Conservation (phyloP, 2,888 invertebrate species). For the Microctonus aethiopoides region DNA sequence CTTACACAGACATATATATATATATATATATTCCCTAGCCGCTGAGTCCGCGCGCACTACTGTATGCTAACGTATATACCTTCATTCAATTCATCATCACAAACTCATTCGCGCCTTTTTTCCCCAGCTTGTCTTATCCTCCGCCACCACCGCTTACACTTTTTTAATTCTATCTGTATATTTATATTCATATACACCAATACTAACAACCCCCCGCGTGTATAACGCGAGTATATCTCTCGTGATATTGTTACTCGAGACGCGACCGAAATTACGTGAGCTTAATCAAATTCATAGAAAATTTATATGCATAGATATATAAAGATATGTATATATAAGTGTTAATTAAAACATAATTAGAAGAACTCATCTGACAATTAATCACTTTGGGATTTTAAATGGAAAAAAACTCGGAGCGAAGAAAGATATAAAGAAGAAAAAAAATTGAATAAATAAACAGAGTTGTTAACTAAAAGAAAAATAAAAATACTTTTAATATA, state of each 20-base stretch:
- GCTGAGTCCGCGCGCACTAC: not conserved
- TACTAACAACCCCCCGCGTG: not conserved
- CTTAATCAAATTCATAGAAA: constrained; percentile 32
- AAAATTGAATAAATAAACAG: no score
- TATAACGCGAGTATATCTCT: constrained; percentile 7
- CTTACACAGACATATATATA: no score
- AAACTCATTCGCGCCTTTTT: constrained; percentile 32
- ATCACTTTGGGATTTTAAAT: not conserved
- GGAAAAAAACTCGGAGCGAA: not conserved
- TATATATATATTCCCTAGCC: not conserved
- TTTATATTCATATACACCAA: not conserved
- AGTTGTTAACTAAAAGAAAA: no score
- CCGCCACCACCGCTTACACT: not conserved
- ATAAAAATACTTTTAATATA: no score
- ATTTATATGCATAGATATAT: constrained; percentile 32
- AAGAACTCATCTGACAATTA: not conserved
- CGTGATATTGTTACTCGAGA: constrained; percentile 18
- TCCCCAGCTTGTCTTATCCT: not conserved
- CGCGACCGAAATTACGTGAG: constrained; percentile 25
- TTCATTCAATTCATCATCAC: constrained; percentile 34
- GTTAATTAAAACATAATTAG: constrained; percentile 31
- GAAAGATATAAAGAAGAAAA: no score
- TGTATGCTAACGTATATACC: constrained; percentile 4
- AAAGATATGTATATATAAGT: constrained; percentile 29
- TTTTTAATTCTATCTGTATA: not conserved